A percentile compares a stretch with the other conserved stretches of the same genome.
Conservation (phyloP, 1,140 invertebrate genomes). For the Bombus sibiricus region DNA sequence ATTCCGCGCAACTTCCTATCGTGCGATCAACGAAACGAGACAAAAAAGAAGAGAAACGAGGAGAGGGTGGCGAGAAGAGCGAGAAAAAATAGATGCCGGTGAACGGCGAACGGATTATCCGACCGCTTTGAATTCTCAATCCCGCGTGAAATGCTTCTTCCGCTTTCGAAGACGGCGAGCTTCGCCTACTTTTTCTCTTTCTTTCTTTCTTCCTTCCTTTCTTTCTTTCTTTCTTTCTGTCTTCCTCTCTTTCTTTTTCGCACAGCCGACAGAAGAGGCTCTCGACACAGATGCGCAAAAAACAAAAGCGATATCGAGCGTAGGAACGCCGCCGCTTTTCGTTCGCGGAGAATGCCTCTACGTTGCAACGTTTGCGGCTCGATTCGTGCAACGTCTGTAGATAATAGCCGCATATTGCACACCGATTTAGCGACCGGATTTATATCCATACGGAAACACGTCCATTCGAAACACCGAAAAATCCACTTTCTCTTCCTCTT, state of each 20-base stretch:
- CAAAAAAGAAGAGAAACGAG: no score
- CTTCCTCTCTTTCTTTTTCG: neutral
- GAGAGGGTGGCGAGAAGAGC: neutral
- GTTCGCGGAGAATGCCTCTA: neutral
- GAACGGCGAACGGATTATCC: conserved; percentile 24
- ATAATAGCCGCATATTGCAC: conserved; percentile 1
- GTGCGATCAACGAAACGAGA: neutral
- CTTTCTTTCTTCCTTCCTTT: neutral
- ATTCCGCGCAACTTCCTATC: neutral
- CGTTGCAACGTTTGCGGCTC: neutral
- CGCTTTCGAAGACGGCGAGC: neutral
- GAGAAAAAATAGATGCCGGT: neutral
- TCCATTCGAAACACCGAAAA: neutral
- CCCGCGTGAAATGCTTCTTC: neutral
- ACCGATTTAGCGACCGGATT: neutral
- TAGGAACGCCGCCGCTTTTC: neutral
- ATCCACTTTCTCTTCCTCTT: neutral
- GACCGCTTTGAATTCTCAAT: conserved; percentile 19
- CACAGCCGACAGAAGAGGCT: neutral
- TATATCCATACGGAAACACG: neutral
- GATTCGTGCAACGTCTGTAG: neutral
- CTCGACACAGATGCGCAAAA: conserved; percentile 20
- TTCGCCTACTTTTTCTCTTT: neutral
- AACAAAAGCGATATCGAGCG: conserved; percentile 12
- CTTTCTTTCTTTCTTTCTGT: neutral